These are phyloP conservation scores for Philotrypesis tridentata DNA, from an alignment of 1,140 invertebrate genomes.

Conservation along the genomic window DNA sequence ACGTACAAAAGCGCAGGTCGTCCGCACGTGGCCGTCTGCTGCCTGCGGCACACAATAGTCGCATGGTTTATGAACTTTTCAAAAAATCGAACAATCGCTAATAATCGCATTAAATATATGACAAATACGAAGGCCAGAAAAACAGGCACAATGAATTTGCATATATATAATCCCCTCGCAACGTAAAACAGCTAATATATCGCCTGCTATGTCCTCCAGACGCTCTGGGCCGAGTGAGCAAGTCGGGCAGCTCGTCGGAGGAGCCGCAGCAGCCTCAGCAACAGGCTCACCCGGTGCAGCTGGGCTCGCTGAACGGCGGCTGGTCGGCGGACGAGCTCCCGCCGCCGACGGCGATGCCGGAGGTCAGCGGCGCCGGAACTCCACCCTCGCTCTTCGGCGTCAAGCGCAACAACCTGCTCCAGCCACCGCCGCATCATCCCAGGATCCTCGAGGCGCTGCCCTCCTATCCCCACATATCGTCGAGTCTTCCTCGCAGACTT, in stretches of 20 bases:
- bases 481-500: conserved; percentile 10
- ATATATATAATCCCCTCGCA: no score
- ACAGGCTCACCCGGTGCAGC: background rate
- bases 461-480: conserved; percentile 54
- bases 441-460: conserved; percentile 68
- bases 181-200: background rate
- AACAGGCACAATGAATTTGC: no score
- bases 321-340: conserved; percentile 2
- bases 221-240: conserved; percentile 60
- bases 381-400: conserved; percentile 8
- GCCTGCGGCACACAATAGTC: no score
- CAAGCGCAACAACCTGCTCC: conserved; percentile 16
- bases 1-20: no score
- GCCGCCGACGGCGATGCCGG: background rate
- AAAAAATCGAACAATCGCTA: no score
- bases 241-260: conserved; percentile 65
- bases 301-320: conserved; percentile 28
- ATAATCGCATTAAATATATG: no score
- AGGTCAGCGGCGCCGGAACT: background rate
- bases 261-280: conserved; percentile 9
- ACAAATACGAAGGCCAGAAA: no score
- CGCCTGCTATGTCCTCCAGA: conserved; percentile 56
- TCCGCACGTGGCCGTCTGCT: no score
- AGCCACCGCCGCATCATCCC: conserved; percentile 48
- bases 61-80: no score